These are phyloP conservation scores for Melanocharis versteri DNA, from an alignment of 2,113 vertebrate genomes.

Conservation along the genomic window DNA sequence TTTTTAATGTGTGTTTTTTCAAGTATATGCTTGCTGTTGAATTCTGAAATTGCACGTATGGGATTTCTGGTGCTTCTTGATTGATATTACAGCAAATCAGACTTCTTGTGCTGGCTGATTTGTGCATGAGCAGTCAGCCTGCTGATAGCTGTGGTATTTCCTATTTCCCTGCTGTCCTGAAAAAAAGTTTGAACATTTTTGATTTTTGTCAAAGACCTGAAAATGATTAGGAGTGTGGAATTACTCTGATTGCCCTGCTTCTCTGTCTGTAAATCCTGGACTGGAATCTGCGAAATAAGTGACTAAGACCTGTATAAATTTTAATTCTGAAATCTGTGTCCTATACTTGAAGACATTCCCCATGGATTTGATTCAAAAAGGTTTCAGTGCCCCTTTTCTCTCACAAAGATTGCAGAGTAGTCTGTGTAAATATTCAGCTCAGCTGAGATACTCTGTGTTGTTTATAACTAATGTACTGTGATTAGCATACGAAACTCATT, in stretches of 20 bases:
- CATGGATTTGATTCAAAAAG: neutral
- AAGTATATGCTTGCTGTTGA: neutral
- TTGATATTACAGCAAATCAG: neutral
- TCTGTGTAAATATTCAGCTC: neutral
- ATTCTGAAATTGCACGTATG: neutral
- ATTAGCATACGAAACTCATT: neutral
- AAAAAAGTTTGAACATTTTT: neutral
- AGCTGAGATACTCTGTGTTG: neutral
- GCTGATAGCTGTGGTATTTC: neutral
- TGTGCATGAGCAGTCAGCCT: neutral
- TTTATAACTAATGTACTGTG: neutral
- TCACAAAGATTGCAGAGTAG: accelerated
- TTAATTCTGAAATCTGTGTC: neutral
- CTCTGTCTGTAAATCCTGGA: neutral
- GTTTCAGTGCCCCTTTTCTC: neutral
- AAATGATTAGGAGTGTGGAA: neutral
- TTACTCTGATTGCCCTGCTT: neutral
- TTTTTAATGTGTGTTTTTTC: neutral
- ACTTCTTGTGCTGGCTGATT: neutral
- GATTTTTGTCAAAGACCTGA: neutral
- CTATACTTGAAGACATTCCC: neutral
- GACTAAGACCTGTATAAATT: neutral
- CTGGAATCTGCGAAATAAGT: neutral
- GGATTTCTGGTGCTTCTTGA: neutral
- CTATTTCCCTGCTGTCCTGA: neutral